These are phyloP conservation scores for Neotragus pygmaeus DNA, from an alignment of 2,113 vertebrate species.

Conservation along the genomic window DNA sequence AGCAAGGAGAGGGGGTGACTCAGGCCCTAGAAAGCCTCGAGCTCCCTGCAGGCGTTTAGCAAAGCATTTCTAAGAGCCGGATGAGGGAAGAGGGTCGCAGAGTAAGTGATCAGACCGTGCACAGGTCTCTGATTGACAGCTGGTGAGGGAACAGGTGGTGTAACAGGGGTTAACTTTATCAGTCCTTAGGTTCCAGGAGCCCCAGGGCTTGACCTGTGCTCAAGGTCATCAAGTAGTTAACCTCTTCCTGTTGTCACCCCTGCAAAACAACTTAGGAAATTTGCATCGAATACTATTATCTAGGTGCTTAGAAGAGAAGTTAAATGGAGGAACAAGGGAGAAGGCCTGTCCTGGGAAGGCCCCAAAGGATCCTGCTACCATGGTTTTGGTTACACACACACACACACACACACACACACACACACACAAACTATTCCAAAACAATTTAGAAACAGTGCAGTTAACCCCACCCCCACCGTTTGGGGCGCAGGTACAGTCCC, in stretches of 20 bases:
- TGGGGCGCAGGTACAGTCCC: neutral
- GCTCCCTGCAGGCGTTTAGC: neutral
- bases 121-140: neutral
- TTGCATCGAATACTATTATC: neutral
- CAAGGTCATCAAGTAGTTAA: neutral
- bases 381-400: no score
- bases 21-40: neutral
- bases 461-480: no score
- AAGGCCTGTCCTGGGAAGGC: no score
- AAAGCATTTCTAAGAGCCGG: neutral
- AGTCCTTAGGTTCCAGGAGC: neutral
- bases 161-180: neutral
- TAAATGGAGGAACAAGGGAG: no score
- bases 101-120: accelerated
- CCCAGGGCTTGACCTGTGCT: neutral
- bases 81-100: neutral
- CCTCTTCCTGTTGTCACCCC: neutral
- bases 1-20: neutral
- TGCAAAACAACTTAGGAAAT: neutral
- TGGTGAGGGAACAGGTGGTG: neutral
- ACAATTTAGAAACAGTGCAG: no score
- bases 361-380: no score
- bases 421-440: no score
- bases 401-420: no score
- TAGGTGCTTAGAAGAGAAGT: no score